Conservation (phyloP, 2,797 vertebrate species). For the Sebastes minor region DNA sequence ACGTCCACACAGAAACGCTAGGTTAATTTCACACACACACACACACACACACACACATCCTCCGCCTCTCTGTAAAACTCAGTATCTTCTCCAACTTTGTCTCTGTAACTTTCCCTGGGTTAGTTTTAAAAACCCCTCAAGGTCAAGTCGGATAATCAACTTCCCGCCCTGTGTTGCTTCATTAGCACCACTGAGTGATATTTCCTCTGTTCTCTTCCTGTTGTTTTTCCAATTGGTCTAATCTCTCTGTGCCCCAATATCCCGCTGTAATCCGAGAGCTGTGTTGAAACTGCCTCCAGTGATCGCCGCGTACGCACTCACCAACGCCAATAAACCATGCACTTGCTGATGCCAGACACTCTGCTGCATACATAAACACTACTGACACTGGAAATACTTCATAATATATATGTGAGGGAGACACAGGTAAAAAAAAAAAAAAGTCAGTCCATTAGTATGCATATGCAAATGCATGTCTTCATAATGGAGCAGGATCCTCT, state of each 20-base stretch:
- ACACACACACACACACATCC: not conserved
- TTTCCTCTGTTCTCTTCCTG: slow-evolving; percentile 62
- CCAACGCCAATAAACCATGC: slow-evolving; percentile 15
- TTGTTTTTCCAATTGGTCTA: slow-evolving; percentile 75
- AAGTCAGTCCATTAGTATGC: not conserved
- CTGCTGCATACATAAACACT: slow-evolving; percentile 30
- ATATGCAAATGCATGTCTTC: slow-evolving; percentile 28
- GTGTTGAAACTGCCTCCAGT: slow-evolving; percentile 59
- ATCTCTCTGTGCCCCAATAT: slow-evolving; percentile 71
- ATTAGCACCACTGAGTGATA: slow-evolving; percentile 69
- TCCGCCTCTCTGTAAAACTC: not conserved
- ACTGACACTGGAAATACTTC: slow-evolving; percentile 28
- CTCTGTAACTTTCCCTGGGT: slow-evolving; percentile 45
- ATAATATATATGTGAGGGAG: not conserved
- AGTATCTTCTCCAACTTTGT: slow-evolving; percentile 34
- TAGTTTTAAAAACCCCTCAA: slow-evolving; percentile 63
- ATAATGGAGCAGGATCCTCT: slow-evolving; percentile 9
- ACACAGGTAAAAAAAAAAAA: slow-evolving; percentile 16
- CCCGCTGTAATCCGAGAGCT: slow-evolving; percentile 70
- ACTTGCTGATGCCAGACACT: slow-evolving; percentile 12
- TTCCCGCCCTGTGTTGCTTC: slow-evolving; percentile 59
- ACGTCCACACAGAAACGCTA: not conserved
- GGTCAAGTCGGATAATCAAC: slow-evolving; percentile 73
- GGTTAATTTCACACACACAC: too few relatives aligned
- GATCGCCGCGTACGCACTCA: slow-evolving; percentile 28